Evolutionary conservation across 2,797 vertebrate genomes (phyloP), one percentile per base, ranked within the genome.

Genomic region (Ptychobarbus kaznakovi): DNA sequence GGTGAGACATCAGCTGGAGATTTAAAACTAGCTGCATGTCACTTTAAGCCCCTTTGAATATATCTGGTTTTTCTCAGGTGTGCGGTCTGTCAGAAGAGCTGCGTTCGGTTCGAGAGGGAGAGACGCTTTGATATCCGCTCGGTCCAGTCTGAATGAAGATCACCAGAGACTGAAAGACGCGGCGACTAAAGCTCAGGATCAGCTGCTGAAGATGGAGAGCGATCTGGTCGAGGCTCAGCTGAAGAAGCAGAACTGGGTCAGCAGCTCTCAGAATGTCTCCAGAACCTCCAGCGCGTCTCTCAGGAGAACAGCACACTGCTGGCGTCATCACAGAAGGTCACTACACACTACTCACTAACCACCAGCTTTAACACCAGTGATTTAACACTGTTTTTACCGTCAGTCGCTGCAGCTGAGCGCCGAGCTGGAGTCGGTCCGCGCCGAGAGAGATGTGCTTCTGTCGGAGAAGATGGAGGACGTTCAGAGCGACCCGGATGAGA

Each of bases 141-240:
- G 91, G 73, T 66, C 88, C 20, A 3, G 5, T 88, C 86, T 91
- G 69, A 91, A 88, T 40, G 93, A 95, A 56, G 86, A 53, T 22
- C 91, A 83, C 51, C 94, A 77, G 91, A 92, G 87, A 77, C 91
- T 96, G 86, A 84, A 86, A 49, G 92, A 92, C 70, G 90, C 93
- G 83, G 90, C 91, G 70, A 78, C 79, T 68, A 89, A 87, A 63
- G 89, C 86, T 44, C 86, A 90, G 74, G 86, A 88, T 0, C 90
- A 89, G 90, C 90, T 92, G 28, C n/a, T 83, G 70, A 84, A 82
- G 25, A 40, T 88, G 49, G 89, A 80, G 49, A 86, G 68, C 13
- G 85, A 91, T 20, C 84, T 91, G 2, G 18, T 44, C 0, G 85
- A 88, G 0, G 82, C 91, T 7, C 86, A 68, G 68, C 85, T 80